These are phyloP conservation scores for Andrena minutula DNA, from an alignment of 2,888 invertebrate genomes.

Conservation along the genomic window DNA sequence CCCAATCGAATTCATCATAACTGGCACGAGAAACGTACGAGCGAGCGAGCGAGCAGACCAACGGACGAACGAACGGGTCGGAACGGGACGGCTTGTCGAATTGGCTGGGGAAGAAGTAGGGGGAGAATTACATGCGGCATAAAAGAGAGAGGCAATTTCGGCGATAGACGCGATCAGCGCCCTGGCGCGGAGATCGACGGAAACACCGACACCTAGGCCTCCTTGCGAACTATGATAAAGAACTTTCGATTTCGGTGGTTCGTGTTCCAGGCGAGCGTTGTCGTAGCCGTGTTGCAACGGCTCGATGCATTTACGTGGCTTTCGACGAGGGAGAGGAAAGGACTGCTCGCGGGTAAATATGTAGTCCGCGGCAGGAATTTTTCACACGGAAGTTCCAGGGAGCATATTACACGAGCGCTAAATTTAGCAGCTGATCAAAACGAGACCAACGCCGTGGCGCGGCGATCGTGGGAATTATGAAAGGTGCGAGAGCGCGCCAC, in stretches of 20 bases:
- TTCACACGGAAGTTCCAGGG: constrained; percentile 18
- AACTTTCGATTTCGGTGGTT: constrained; percentile 45
- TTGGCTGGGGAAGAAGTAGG: constrained; percentile 2
- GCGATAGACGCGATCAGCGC: constrained; percentile 55
- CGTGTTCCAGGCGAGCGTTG: neutral
- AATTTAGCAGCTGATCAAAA: constrained; percentile 43
- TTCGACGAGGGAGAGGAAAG: neutral
- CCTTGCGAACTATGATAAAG: constrained; percentile 48
- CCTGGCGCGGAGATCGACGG: constrained; percentile 44
- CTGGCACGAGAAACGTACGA: constrained; percentile 77
- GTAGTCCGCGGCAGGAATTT: constrained; percentile 13
- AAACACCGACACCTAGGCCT: constrained; percentile 47
- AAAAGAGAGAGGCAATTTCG: constrained; percentile 57
- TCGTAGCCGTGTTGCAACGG: neutral
- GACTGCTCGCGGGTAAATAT: constrained; percentile 6
- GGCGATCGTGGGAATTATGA: constrained; percentile 42
- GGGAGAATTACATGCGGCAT: constrained; percentile 25
- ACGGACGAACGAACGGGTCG: constrained; percentile 15
- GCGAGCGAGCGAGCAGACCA: constrained; percentile 24
- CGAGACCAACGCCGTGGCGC: constrained; percentile 49
- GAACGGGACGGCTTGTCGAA: constrained; percentile 34
- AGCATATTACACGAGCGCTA: constrained; percentile 37
- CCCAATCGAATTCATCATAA: constrained; percentile 85
- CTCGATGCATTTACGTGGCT: neutral
- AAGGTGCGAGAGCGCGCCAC: constrained; percentile 32